These are phyloP conservation scores for Acanthiza pusilla DNA, from an alignment of 2,797 vertebrate species.

Conservation along the genomic window DNA sequence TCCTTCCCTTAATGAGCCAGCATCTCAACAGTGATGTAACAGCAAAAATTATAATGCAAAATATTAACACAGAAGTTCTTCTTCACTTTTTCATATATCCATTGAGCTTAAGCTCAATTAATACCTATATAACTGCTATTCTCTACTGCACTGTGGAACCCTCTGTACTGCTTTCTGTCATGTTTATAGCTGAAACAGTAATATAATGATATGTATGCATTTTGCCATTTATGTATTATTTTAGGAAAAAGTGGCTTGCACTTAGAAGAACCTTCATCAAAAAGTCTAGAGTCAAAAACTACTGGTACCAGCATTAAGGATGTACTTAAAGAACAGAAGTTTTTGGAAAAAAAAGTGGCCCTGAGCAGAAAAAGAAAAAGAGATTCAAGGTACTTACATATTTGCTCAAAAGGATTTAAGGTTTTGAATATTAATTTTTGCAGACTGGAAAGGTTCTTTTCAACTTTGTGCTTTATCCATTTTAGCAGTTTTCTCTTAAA, in stretches of 20 bases:
- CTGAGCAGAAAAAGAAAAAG: slow-evolving; percentile 91
- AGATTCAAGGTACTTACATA: slow-evolving; percentile 80
- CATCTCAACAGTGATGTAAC: not conserved
- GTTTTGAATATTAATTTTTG: not conserved
- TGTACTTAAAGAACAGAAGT: slow-evolving; percentile 92
- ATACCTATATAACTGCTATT: not conserved
- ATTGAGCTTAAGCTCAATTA: not conserved
- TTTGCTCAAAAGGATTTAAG: not conserved
- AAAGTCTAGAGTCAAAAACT: slow-evolving; percentile 63
- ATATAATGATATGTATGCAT: not conserved
- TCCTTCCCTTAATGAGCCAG: not conserved
- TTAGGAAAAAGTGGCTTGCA: slow-evolving; percentile 69
- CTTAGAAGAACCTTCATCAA: slow-evolving; percentile 63
- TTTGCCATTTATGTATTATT: not conserved
- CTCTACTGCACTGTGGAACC: not conserved
- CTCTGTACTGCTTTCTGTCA: not conserved
- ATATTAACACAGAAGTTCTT: not conserved
- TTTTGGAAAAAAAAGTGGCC: slow-evolving; percentile 97
- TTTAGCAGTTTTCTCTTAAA: not conserved
- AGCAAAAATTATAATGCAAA: not conserved
- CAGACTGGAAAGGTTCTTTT: not conserved
- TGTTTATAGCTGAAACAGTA: not conserved
- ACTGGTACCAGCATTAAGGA: slow-evolving; percentile 84
- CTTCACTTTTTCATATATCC: not conserved
- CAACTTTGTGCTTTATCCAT: not conserved